Base-by-base conservation (phyloP, 2,888 invertebrate species). In the Digitonthophagus gazella region DNA sequence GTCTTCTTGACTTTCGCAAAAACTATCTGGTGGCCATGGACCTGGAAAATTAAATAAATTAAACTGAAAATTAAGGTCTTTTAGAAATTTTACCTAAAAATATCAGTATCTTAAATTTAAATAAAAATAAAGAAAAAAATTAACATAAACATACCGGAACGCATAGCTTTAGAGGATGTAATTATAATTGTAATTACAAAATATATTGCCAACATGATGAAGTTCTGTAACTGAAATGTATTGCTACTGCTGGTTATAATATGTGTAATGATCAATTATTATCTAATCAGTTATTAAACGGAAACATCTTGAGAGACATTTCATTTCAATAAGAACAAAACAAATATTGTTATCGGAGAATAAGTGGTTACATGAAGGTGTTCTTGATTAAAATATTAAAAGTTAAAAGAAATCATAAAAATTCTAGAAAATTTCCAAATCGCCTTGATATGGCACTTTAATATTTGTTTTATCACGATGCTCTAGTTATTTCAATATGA, bases 1-100 rank as follows among this genome's bases (percentile, higher is more conserved):
- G 18, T 61, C 61, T 5, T 61, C 16, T 61, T 61, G 15, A 19
- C 19, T 19, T 61, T 61, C 61, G 18, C 61, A 61, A 3, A 16
- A 6, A 16, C 14, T 19, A 61, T 20, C 61, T 6, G 6, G 6
- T 5, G 28, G 28, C 28, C 28, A 61, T 61, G 61, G 61, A 18
- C 16, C 16, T 16, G 54, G 6, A 44, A 6, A 44, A 44, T 44
- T 44, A 44, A n/a, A n/a, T 44, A 44, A n/a, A 44, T 44, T 57
- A 57, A 5, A 2, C 14, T 8, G 16, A 57, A 57, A 57, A 57
- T 4, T 1, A 57, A 16, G 16, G 16, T n/a, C n/a, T 14, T 2
- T 56, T 15, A 57, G 57, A 8, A 1, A 57, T 5, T 15, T 57
- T n/a, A 15, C 14, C 15, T 1, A 5, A 15, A 8, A 57, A 15